Percentiles rank a stretch among this genome's conserved stretches.
phyloP scores from a whole-genome alignment of 2,888 invertebrate species.

The Chironomus riparius region DNA sequence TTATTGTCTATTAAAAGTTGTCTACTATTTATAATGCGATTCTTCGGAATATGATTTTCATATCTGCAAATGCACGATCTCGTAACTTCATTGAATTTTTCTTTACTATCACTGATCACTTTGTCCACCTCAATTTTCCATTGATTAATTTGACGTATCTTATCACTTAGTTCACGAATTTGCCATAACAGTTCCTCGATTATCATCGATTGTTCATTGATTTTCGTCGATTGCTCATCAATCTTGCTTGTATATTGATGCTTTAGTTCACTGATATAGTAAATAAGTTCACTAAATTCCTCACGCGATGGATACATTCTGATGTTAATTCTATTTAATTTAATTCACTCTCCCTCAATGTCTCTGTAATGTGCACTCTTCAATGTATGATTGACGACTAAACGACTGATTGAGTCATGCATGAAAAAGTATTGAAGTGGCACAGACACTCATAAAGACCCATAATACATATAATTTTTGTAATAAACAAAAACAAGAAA shows the following conservation, averaged over 20 bases:
- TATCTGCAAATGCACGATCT: slow-evolving; percentile 11
- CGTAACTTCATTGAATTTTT: background rate
- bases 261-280: slow-evolving; percentile 17
- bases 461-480: background rate
- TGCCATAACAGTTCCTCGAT: slow-evolving; percentile 23
- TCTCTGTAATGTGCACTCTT: background rate
- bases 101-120: background rate
- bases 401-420: background rate
- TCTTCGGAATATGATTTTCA: slow-evolving; percentile 19
- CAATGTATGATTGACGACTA: background rate
- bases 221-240: slow-evolving; percentile 21
- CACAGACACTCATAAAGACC: background rate
- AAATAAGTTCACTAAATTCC: slow-evolving; percentile 21
- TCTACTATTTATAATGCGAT: slow-evolving; percentile 2
- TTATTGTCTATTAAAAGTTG: background rate
- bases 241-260: slow-evolving; percentile 12
- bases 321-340: background rate
- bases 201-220: slow-evolving; percentile 16
- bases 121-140: background rate
- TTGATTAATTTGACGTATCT: slow-evolving; percentile 19
- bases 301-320: slow-evolving; percentile 22
- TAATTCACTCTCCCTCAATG: background rate
- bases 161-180: slow-evolving; percentile 20
- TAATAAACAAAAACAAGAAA: background rate
- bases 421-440: background rate